Percentiles rank a stretch among this genome's conserved stretches.
Conservation (phyloP, 53 echinoderm and acorn worm genomes). For the Luidia sarsii region DNA sequence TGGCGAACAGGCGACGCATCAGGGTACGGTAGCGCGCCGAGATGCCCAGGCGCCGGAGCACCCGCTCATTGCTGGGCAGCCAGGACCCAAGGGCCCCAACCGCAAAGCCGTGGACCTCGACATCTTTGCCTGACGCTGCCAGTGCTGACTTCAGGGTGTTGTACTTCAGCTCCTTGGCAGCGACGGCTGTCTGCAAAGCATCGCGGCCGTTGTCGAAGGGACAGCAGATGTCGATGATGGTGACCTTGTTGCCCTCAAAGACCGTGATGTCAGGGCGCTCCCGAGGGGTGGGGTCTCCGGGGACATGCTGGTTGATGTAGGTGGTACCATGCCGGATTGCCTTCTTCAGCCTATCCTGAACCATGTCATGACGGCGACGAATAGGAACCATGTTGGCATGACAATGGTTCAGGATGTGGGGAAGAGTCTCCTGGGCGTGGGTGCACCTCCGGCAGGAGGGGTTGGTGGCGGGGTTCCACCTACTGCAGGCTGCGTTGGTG, state of each 20-base stretch:
- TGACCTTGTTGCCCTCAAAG: constrained; percentile 33
- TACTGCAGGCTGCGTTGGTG: constrained; percentile 26
- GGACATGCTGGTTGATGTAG: constrained; percentile 30
- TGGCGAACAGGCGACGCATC: not conserved
- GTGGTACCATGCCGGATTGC: constrained; percentile 4
- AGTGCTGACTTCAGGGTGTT: not conserved
- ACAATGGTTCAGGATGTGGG: constrained; percentile 34
- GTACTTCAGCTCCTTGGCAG: constrained; percentile 13
- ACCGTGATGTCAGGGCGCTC: constrained; percentile 39
- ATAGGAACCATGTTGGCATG: constrained; percentile 22
- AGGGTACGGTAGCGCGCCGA: not conserved
- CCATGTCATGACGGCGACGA: constrained; percentile 4
- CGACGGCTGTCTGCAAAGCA: not conserved
- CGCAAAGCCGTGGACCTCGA: constrained; percentile 27
- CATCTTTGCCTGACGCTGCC: not conserved
- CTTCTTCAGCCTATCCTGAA: not conserved
- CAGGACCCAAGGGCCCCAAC: constrained; percentile 15
- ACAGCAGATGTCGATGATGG: constrained; percentile 30
- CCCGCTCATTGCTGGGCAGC: constrained; percentile 10
- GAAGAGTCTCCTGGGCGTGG: constrained; percentile 5
- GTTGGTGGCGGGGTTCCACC: constrained; percentile 5
- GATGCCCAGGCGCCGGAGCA: constrained; percentile 22
- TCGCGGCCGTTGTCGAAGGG: constrained; percentile 38
- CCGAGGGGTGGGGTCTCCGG: constrained; percentile 34
- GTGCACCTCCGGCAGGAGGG: constrained; percentile 3